Conservation (phyloP, 2,113 vertebrate genomes). For the Chelonoidis abingdonii region DNA sequence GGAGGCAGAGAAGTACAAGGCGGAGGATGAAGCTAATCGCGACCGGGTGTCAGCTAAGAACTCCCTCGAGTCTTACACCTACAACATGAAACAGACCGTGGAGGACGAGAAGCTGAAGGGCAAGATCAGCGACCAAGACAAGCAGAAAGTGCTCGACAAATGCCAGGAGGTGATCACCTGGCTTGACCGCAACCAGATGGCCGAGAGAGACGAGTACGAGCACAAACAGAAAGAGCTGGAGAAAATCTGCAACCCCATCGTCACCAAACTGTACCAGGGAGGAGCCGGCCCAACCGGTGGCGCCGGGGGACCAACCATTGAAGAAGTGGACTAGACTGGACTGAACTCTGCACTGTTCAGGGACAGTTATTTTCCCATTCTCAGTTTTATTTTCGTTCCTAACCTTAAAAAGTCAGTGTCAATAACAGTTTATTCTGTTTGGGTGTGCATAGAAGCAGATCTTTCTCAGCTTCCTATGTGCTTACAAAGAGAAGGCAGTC, state of each 20-base stretch:
- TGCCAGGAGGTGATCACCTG: constrained; percentile 84
- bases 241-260: constrained; percentile 86
- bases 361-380: constrained; percentile 72
- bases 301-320: constrained; percentile 83
- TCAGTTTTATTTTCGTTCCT: constrained; percentile 61
- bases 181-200: constrained; percentile 87
- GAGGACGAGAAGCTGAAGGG: constrained; percentile 86
- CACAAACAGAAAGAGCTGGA: constrained; percentile 89
- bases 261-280: constrained; percentile 86
- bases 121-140: constrained; percentile 86
- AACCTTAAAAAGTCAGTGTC: constrained; percentile 74
- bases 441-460: constrained; percentile 66
- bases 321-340: constrained; percentile 84
- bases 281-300: constrained; percentile 68
- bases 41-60: constrained; percentile 84
- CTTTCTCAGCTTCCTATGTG: constrained; percentile 59
- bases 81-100: constrained; percentile 85
- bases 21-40: constrained; percentile 83
- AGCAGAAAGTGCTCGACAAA: constrained; percentile 83
- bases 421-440: constrained; percentile 71
- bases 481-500: constrained; percentile 74
- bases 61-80: constrained; percentile 83
- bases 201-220: constrained; percentile 86
- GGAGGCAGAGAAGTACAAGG: constrained; percentile 86
- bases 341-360: constrained; percentile 58